A percentile compares a stretch with the other conserved stretches of the same genome.
Conservation (phyloP, 1,140 invertebrate species). For the Maconellicoccus hirsutus region DNA sequence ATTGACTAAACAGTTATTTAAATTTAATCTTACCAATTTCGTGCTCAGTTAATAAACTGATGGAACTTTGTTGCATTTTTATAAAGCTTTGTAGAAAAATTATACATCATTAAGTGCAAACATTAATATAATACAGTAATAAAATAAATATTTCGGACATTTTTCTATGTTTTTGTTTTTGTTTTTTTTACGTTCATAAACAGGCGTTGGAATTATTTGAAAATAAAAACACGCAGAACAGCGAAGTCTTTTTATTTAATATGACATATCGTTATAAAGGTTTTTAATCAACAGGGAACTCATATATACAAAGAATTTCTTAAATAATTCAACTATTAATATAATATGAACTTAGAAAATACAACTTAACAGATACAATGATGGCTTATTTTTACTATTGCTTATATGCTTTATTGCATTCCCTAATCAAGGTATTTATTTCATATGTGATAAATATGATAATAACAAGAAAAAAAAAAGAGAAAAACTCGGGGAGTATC, state of each 20-base stretch:
- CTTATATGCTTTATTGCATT: conserved; percentile 13
- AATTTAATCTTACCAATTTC: no score
- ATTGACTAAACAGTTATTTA: no score
- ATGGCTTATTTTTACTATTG: conserved; percentile 19
- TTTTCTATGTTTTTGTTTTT: background rate
- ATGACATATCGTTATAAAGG: conserved; percentile 15
- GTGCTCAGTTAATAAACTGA: conserved; percentile 7
- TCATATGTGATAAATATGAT: background rate
- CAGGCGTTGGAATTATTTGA: background rate
- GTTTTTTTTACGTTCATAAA: background rate
- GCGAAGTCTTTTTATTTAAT: conserved; percentile 2
- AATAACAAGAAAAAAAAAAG: background rate
- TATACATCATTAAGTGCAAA: background rate
- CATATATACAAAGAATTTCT: conserved; percentile 13
- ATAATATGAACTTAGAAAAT: background rate
- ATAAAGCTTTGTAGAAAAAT: conserved; percentile 11
- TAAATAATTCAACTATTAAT: conserved; percentile 17
- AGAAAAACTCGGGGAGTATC: conserved; percentile 3
- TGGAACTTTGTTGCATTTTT: conserved; percentile 6
- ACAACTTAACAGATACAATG: conserved; percentile 7
- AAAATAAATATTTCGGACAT: background rate
- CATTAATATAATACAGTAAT: background rate
- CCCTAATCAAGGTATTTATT: conserved; percentile 7
- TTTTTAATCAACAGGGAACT: conserved; percentile 20
- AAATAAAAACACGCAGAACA: background rate